Conservation (phyloP, 2,797 vertebrate genomes). For the Coreius guichenoti region DNA sequence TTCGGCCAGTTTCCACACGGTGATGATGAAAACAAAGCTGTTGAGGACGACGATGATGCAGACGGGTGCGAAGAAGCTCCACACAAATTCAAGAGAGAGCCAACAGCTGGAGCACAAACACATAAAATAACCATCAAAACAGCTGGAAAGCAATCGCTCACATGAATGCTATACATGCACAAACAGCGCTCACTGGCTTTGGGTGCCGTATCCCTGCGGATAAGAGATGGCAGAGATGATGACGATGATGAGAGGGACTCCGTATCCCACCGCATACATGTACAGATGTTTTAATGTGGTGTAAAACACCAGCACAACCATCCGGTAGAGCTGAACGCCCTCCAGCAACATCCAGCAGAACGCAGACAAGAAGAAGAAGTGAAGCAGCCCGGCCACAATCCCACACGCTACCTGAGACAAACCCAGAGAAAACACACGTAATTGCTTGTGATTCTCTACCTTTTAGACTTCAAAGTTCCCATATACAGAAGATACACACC, state of each 20-base stretch:
- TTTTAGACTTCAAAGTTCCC: neutral
- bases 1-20: constrained; percentile 83
- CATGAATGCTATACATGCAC: neutral
- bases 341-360: constrained; percentile 91
- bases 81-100: constrained; percentile 80
- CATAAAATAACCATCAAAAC: neutral
- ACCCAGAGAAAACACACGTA: neutral
- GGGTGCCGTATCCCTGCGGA: constrained; percentile 76
- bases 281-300: constrained; percentile 75
- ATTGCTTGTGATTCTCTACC: too few relatives aligned
- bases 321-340: constrained; percentile 87
- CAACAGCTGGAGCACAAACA: constrained; percentile 80
- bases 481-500: constrained; percentile 67
- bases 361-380: constrained; percentile 83
- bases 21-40: constrained; percentile 83
- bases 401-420: constrained; percentile 78
- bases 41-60: constrained; percentile 81
- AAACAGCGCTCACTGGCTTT: constrained; percentile 75
- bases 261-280: constrained; percentile 81
- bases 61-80: constrained; percentile 87
- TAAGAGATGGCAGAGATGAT: constrained; percentile 74
- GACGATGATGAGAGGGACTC: constrained; percentile 78
- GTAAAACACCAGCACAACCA: constrained; percentile 88
- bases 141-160: neutral
- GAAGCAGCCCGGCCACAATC: constrained; percentile 83